Percentiles rank a stretch among this genome's conserved stretches.
Conservation (phyloP, 23 tunicate genomes). For the Trididemnum nubilum region DNA sequence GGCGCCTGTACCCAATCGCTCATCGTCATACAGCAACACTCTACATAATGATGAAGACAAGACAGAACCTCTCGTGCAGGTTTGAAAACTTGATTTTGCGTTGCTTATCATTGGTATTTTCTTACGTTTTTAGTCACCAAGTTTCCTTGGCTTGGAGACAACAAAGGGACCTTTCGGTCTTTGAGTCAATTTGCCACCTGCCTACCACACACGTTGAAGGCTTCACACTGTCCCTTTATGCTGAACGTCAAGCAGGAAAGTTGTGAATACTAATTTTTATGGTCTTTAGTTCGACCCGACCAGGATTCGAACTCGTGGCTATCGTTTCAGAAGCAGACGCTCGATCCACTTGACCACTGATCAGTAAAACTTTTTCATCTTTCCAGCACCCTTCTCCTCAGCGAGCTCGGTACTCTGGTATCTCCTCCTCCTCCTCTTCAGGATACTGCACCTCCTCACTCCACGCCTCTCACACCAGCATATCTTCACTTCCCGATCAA, state of each 20-base stretch:
- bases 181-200: too few relatives aligned
- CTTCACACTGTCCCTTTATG: too few relatives aligned
- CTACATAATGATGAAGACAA: background rate
- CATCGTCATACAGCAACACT: background rate
- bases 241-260: too few relatives aligned
- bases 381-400: conserved; percentile 27
- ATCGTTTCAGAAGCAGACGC: background rate
- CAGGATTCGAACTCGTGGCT: background rate
- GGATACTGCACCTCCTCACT: conserved; percentile 39
- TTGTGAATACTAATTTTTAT: too few relatives aligned
- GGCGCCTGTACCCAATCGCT: background rate
- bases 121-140: too few relatives aligned
- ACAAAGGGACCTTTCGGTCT: too few relatives aligned
- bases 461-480: conserved; percentile 24
- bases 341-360: too few relatives aligned
- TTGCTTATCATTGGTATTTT: too few relatives aligned
- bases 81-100: too few relatives aligned
- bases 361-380: background rate
- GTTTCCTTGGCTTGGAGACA: too few relatives aligned
- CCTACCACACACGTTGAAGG: too few relatives aligned
- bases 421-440: conserved; percentile 11
- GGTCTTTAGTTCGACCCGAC: background rate
- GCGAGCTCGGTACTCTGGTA: background rate
- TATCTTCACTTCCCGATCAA: conserved; percentile 43
- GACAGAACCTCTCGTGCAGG: background rate